Conservation (phyloP, 2,113 vertebrate genomes). For the Phrynocephalus versicolor region DNA sequence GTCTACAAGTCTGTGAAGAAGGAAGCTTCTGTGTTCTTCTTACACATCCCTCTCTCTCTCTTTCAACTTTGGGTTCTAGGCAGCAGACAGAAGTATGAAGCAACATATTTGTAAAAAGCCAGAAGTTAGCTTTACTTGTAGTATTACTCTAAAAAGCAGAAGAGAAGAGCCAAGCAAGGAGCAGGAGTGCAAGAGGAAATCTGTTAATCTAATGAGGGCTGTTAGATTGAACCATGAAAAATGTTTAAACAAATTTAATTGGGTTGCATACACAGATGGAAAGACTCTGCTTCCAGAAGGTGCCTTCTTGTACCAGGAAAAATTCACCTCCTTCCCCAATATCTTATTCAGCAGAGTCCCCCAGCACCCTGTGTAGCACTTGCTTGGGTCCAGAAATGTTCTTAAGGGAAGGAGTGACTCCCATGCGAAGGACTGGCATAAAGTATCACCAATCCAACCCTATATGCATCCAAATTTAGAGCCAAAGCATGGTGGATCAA, state of each 20-base stretch:
- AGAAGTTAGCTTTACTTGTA: conserved; percentile 24
- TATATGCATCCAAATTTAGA: neutral
- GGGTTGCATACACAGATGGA: neutral
- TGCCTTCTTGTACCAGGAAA: neutral
- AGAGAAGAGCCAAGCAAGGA: conserved; percentile 54
- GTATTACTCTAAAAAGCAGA: conserved; percentile 44
- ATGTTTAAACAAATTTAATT: neutral
- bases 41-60: neutral
- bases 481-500: neutral
- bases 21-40: neutral
- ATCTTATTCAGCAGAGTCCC: neutral
- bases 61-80: conserved; percentile 27
- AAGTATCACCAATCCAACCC: neutral
- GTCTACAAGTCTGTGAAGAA: neutral
- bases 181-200: conserved; percentile 15
- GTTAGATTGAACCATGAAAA: neutral
- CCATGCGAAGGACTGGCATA: neutral
- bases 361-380: neutral
- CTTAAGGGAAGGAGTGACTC: neutral
- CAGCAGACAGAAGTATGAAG: conserved; percentile 28
- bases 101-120: neutral
- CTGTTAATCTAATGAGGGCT: neutral
- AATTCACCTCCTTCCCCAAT: neutral
- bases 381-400: neutral
- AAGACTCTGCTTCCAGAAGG: neutral